Base-by-base conservation (phyloP, 2,113 vertebrate genomes). In the Piprites chloris region DNA sequence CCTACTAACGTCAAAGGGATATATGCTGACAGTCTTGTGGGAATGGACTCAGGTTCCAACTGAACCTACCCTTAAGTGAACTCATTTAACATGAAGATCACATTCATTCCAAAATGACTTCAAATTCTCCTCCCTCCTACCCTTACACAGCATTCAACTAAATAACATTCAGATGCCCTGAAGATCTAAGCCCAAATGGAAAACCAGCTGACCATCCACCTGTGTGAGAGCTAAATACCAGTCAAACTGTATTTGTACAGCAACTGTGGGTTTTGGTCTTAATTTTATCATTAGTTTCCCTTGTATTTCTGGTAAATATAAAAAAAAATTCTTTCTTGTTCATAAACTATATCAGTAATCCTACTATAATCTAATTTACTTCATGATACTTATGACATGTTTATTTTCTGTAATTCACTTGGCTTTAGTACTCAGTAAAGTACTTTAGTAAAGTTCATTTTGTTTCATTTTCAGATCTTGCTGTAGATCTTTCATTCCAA, bases 351-450 rank as follows among this genome's bases (percentile, higher is more conserved):
- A 65, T 88, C 55, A 88, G 75, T 91, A 95, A 95, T 88, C 71
- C 79, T 69, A 73, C 87, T 94, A 91, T 94, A 93, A 94, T 87
- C 46, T 89, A 59, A 83, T 89, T 82, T 95, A 58, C 41, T 94
- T 68, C 71, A 73, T 66, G 71, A 71, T 94, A 91, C 82, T 96
- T 93, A 89, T 35, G 53, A 65, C 49, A 89, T 84, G 87, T 87
- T 96, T 96, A 87, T 83, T 90, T 95, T 93, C 78, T 46, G 30
- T 68, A 89, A 92, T 91, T 93, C 74, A 50, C 53, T 97, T 94
- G 91, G 87, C 85, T 91, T 93, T 77, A 50, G 46, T 58, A 61
- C 58, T 83, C 85, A 58, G 62, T 66, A 62, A 91, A 91, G 42
- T 61, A 87, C 49, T 87, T 44, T 39, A 80, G 9, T 50, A 55